phyloP scores from a whole-genome alignment of 2,888 invertebrate genomes.

The Calameuta pallipes region DNA sequence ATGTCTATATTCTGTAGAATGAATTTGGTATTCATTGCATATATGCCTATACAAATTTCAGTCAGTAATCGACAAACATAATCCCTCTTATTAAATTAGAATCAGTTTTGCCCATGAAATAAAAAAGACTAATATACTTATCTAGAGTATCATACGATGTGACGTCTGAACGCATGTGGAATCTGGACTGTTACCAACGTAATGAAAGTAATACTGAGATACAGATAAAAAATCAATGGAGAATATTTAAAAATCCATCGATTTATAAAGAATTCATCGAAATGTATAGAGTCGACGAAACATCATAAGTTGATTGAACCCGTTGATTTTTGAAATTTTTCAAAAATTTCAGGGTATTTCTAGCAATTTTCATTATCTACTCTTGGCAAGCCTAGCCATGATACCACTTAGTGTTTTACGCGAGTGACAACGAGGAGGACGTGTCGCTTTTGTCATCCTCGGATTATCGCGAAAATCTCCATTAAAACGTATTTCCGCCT shows the following conservation, averaged over 20 bases:
- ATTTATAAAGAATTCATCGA: not conserved
- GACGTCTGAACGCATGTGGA: slow-evolving; percentile 17
- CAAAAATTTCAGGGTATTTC: not conserved
- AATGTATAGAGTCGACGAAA: not conserved
- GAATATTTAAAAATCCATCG: not conserved
- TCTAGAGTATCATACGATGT: slow-evolving; percentile 28
- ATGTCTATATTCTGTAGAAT: too few relatives aligned
- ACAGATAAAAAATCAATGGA: not conserved
- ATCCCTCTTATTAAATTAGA: not conserved
- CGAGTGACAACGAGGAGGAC: not conserved
- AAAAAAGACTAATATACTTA: not conserved
- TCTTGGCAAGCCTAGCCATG: not conserved
- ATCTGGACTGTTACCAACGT: not conserved
- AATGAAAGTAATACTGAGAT: not conserved
- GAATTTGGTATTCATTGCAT: too few relatives aligned
- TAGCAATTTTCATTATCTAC: not conserved
- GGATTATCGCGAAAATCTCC: not conserved
- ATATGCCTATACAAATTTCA: too few relatives aligned
- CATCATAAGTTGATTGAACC: not conserved
- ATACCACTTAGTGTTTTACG: not conserved
- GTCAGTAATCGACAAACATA: not conserved
- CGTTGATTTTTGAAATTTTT: not conserved
- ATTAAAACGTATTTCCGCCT: not conserved
- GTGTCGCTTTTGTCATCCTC: not conserved
- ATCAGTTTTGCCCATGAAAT: not conserved